phyloP scores from a whole-genome alignment of 2,888 invertebrate species.

The Macrosoma leucophasiata region DNA sequence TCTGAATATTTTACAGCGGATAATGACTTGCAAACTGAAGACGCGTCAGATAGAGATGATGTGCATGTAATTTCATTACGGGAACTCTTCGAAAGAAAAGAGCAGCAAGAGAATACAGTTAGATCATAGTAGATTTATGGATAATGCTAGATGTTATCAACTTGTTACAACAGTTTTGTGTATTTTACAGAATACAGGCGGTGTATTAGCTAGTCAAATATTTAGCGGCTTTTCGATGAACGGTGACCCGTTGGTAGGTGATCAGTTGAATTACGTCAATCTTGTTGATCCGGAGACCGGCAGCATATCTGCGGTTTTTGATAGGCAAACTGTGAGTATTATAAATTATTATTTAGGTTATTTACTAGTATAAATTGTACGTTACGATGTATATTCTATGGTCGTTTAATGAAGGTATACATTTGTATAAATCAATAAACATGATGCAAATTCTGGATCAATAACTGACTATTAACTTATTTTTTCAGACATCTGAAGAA shows the following conservation, averaged over 20 bases:
- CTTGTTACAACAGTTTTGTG: conserved; percentile 2
- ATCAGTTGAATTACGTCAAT: conserved; percentile 46
- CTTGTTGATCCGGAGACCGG: conserved; percentile 57
- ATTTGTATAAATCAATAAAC: no score
- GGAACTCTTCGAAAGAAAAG: conserved; percentile 54
- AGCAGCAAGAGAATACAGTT: conserved; percentile 35
- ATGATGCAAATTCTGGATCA: no score
- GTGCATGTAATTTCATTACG: conserved; percentile 33
- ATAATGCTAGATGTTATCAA: neutral
- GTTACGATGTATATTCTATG: no score
- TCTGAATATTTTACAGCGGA: conserved; percentile 50
- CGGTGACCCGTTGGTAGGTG: conserved; percentile 38
- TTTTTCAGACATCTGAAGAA: conserved; percentile 57
- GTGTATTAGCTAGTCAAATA: conserved; percentile 42
- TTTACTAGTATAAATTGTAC: no score
- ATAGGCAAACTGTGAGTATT: conserved; percentile 46
- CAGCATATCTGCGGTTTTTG: conserved; percentile 37
- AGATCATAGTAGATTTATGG: neutral
- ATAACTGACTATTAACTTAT: no score
- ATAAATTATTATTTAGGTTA: neutral
- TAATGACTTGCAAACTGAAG: conserved; percentile 31
- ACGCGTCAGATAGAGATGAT: conserved; percentile 17
- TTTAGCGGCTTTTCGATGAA: conserved; percentile 61
- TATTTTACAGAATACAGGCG: conserved; percentile 35
- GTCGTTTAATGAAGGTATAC: neutral